phyloP scores from a whole-genome alignment of 2,113 vertebrate genomes.

The Platanista minor region DNA sequence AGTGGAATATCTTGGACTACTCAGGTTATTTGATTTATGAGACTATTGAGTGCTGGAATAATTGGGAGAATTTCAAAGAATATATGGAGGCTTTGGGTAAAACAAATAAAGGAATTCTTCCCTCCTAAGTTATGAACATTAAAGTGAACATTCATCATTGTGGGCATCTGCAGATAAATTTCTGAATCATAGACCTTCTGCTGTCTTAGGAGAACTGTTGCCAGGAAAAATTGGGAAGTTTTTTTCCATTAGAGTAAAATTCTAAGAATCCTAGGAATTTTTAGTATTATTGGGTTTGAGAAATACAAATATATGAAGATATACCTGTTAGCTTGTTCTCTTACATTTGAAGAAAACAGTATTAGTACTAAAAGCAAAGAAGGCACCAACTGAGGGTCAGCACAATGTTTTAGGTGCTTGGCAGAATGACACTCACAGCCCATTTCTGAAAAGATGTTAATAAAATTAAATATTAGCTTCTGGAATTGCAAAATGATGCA shows the following conservation, averaged over 20 bases:
- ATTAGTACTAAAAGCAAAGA: not conserved
- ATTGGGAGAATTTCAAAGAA: slow-evolving; percentile 24
- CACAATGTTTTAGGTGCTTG: not conserved
- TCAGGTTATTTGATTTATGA: slow-evolving; percentile 50
- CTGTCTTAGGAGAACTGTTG: not conserved
- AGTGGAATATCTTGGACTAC: not conserved
- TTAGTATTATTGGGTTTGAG: not conserved
- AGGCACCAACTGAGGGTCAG: not conserved
- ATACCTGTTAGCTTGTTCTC: not conserved
- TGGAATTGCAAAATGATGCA: not conserved
- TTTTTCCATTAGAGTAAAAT: not conserved
- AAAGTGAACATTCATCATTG: not conserved
- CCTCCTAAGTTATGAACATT: not conserved
- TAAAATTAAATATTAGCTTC: not conserved
- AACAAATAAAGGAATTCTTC: slow-evolving; percentile 30
- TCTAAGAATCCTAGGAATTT: not conserved
- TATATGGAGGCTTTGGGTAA: not conserved
- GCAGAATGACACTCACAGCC: not conserved
- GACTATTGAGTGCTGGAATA: slow-evolving; percentile 1
- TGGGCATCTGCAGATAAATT: not conserved
- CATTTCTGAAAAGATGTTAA: not conserved
- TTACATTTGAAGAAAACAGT: not conserved
- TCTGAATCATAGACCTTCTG: not conserved
- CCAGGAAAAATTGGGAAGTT: not conserved
- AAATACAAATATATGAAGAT: not conserved